Percentiles rank a stretch among this genome's conserved stretches.
Evolutionary conservation across 2,113 vertebrate species (phyloP).

Genomic region (Ginglymostoma cirratum): DNA sequence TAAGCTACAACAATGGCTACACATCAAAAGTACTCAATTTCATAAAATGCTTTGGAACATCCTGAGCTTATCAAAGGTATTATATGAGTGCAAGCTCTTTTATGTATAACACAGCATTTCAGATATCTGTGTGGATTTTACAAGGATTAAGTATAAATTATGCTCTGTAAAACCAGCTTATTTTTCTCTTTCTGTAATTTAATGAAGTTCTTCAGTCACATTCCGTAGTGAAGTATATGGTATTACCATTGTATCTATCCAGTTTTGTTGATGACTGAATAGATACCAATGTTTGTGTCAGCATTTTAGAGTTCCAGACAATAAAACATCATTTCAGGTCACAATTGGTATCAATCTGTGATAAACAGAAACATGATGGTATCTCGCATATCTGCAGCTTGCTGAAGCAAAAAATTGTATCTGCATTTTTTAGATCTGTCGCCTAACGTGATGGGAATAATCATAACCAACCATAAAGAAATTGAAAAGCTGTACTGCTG

Average conservation of each 20-base stretch:
- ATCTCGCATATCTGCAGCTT: constrained; percentile 11
- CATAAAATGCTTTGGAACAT: not conserved
- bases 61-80: not conserved
- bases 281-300: constrained; percentile 25
- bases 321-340: constrained; percentile 30
- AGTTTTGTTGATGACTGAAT: constrained; percentile 34
- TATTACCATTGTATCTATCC: not conserved
- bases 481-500: not conserved
- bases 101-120: not conserved
- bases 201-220: not conserved
- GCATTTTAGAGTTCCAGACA: constrained; percentile 29
- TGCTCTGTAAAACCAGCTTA: not conserved
- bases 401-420: constrained; percentile 35
- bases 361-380: constrained; percentile 25
- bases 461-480: not conserved
- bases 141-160: not conserved
- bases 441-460: constrained; percentile 22
- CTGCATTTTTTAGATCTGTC: constrained; percentile 11
- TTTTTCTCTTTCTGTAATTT: not conserved
- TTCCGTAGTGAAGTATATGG: not conserved
- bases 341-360: constrained; percentile 26
- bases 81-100: not conserved
- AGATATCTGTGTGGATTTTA: not conserved
- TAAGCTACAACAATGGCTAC: not conserved
- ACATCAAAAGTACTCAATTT: not conserved